These are phyloP conservation scores for Chiloscyllium punctatum DNA, from an alignment of 2,797 vertebrate genomes.

Conservation along the genomic window DNA sequence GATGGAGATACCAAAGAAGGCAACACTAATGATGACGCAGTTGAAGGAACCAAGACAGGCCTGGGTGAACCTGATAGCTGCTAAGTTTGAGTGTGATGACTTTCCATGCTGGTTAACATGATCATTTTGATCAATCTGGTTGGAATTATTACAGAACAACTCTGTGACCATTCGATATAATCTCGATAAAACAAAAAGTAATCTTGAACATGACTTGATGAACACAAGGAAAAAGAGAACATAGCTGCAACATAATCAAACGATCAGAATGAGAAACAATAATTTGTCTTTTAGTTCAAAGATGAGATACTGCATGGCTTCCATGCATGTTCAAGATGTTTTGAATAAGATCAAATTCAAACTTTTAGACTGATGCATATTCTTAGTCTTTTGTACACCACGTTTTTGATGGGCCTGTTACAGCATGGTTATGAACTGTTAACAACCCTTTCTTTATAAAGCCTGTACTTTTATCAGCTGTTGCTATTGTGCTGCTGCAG, in stretches of 20 bases:
- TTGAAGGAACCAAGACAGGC: too few relatives aligned
- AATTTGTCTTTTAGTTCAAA: neutral
- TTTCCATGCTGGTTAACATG: too few relatives aligned
- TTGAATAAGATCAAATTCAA: neutral
- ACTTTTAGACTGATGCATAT: neutral
- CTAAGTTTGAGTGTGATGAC: too few relatives aligned
- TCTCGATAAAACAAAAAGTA: neutral
- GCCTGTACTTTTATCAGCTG: slow-evolving; percentile 62
- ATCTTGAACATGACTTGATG: neutral
- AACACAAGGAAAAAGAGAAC: neutral
- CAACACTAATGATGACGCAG: too few relatives aligned
- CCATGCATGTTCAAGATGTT: neutral
- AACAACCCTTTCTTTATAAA: slow-evolving; percentile 57
- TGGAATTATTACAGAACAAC: too few relatives aligned
- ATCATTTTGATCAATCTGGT: too few relatives aligned
- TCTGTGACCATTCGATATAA: too few relatives aligned
- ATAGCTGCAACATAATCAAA: neutral
- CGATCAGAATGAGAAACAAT: neutral
- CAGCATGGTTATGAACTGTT: slow-evolving; percentile 63
- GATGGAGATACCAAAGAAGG: too few relatives aligned
- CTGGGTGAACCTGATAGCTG: too few relatives aligned
- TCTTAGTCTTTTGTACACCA: slow-evolving; percentile 51
- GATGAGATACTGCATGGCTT: neutral
- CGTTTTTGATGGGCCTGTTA: slow-evolving; percentile 56
- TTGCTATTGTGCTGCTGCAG: slow-evolving; percentile 59